Evolutionary conservation across 2,113 vertebrate species (phyloP).

Genomic region (Chamaea fasciata): DNA sequence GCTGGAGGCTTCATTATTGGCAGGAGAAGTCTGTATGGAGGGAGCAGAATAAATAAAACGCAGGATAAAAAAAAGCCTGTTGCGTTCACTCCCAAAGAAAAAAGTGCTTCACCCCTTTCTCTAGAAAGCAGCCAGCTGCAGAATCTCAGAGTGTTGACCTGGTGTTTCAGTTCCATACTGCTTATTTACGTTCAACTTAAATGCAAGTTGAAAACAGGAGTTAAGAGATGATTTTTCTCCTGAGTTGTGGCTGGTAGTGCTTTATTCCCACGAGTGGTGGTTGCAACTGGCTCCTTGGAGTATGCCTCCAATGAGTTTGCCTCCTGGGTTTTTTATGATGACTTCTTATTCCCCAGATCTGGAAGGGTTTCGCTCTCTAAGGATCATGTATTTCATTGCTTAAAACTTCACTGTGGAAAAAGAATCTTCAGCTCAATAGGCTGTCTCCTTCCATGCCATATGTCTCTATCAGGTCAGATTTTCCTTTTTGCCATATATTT

Average conservation of each 20-base stretch:
- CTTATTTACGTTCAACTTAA: background rate
- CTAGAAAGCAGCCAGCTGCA: background rate
- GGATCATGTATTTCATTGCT: background rate
- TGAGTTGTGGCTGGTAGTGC: background rate
- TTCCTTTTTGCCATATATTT: background rate
- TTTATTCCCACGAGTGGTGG: background rate
- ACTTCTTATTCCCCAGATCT: background rate
- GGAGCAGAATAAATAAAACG: background rate
- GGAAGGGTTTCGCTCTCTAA: background rate
- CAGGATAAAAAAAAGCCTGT: background rate
- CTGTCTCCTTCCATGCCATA: background rate
- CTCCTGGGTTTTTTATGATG: background rate
- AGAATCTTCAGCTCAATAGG: background rate
- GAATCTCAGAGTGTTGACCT: background rate
- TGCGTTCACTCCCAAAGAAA: accelerated
- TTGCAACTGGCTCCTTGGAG: background rate
- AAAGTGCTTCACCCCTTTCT: background rate
- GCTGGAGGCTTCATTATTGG: background rate
- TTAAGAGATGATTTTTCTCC: background rate
- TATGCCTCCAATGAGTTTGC: background rate
- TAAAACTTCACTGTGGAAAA: background rate
- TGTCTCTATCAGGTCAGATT: background rate
- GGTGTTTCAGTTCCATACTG: background rate
- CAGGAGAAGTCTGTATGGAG: background rate
- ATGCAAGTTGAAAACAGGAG: background rate